phyloP scores from a whole-genome alignment of 2,113 vertebrate species.

The Ciconia maguari region DNA sequence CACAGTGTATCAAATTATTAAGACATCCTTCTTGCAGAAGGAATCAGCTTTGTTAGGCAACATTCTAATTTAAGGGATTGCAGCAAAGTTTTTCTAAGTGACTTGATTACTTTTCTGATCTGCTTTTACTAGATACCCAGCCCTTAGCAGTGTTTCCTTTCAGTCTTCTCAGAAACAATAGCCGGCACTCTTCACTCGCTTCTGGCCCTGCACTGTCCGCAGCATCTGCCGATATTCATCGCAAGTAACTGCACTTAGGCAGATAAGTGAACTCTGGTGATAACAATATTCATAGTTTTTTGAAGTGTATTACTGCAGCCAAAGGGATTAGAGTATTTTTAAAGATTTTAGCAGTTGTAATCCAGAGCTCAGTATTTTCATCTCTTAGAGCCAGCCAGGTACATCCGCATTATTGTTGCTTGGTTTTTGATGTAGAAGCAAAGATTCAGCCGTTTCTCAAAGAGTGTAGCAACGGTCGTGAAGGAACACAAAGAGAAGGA shows the following conservation, averaged over 20 bases:
- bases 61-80: neutral
- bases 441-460: neutral
- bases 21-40: neutral
- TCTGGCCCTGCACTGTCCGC: accelerated
- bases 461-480: too few species aligned
- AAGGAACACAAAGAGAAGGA: neutral
- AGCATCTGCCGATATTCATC: neutral
- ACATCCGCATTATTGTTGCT: neutral
- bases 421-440: neutral
- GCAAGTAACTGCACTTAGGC: neutral
- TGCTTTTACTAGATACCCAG: neutral
- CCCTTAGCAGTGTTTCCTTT: neutral
- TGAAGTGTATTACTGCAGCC: neutral
- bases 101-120: neutral
- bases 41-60: neutral
- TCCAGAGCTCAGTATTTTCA: neutral
- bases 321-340: neutral
- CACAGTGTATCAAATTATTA: neutral
- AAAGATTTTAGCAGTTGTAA: neutral
- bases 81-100: neutral
- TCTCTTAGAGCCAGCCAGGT: neutral
- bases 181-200: accelerated
- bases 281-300: neutral
- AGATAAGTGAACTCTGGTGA: neutral
- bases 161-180: neutral